Evolutionary conservation across 2,888 invertebrate genomes (phyloP).

Genomic region (Melolontha melolontha): DNA sequence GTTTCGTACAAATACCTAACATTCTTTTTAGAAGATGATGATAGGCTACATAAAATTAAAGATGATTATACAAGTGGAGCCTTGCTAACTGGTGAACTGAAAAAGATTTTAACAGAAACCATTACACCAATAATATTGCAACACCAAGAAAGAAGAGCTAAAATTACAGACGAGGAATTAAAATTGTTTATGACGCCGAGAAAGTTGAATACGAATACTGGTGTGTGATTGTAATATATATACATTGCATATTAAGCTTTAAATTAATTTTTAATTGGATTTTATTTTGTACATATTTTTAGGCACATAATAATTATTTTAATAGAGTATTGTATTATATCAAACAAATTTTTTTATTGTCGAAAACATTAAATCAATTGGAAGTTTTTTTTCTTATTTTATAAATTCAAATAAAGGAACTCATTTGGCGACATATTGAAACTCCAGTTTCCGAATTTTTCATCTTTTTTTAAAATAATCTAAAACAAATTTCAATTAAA

Average conservation of each 20-base stretch:
- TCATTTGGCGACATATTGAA: too few relatives aligned
- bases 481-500: too few relatives aligned
- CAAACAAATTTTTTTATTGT: too few relatives aligned
- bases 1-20: slow-evolving; percentile 94
- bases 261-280: background rate
- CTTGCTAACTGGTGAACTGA: slow-evolving; percentile 94
- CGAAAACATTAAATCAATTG: too few relatives aligned
- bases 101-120: slow-evolving; percentile 87
- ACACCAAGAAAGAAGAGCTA: slow-evolving; percentile 84
- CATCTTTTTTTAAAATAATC: too few relatives aligned
- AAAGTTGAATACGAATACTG: slow-evolving; percentile 77
- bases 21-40: slow-evolving; percentile 96
- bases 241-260: background rate
- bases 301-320: background rate
- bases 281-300: slow-evolving; percentile 4
- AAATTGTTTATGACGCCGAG: slow-evolving; percentile 87
- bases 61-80: slow-evolving; percentile 88
- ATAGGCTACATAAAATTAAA: slow-evolving; percentile 75
- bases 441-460: too few relatives aligned
- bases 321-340: too few relatives aligned
- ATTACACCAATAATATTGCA: slow-evolving; percentile 82
- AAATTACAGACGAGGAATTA: slow-evolving; percentile 88
- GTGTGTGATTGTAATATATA: slow-evolving; percentile 42
- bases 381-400: too few relatives aligned
- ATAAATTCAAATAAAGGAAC: too few relatives aligned